Conservation (phyloP, 1,140 invertebrate species). For the Cryptotermes secundus region DNA sequence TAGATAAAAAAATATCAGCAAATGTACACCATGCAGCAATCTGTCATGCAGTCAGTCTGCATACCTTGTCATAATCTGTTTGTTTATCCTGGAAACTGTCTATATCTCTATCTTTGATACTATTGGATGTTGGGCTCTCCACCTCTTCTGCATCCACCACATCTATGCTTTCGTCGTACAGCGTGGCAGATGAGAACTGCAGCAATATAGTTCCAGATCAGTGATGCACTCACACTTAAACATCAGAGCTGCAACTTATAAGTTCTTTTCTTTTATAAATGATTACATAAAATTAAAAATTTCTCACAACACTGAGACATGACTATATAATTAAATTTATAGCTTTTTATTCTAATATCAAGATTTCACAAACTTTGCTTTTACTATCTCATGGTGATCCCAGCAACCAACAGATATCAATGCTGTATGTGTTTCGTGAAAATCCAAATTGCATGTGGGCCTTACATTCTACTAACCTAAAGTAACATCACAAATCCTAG, state of each 20-base stretch:
- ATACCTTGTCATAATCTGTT: background rate
- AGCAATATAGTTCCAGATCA: background rate
- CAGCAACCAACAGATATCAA: too few relatives aligned
- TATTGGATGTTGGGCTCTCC: constrained; percentile 34
- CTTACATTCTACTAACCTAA: too few relatives aligned
- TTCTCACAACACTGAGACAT: background rate
- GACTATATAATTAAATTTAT: background rate
- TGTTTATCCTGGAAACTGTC: constrained; percentile 7
- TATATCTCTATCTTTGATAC: background rate
- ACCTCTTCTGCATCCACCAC: constrained; percentile 41
- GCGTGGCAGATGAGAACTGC: constrained; percentile 20
- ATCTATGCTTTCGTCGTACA: constrained; percentile 40
- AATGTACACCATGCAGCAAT: background rate
- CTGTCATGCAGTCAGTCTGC: background rate
- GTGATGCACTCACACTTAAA: background rate
- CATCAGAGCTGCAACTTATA: background rate
- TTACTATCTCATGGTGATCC: background rate
- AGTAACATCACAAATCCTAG: too few relatives aligned
- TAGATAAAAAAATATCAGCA: background rate
- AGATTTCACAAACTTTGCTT: background rate
- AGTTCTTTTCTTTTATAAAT: background rate
- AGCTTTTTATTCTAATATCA: background rate
- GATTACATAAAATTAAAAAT: background rate
- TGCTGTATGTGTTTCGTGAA: too few relatives aligned
- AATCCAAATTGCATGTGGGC: too few relatives aligned